These are phyloP conservation scores for Cyclopterus lumpus DNA, from an alignment of 2,797 vertebrate species.

Conservation along the genomic window DNA sequence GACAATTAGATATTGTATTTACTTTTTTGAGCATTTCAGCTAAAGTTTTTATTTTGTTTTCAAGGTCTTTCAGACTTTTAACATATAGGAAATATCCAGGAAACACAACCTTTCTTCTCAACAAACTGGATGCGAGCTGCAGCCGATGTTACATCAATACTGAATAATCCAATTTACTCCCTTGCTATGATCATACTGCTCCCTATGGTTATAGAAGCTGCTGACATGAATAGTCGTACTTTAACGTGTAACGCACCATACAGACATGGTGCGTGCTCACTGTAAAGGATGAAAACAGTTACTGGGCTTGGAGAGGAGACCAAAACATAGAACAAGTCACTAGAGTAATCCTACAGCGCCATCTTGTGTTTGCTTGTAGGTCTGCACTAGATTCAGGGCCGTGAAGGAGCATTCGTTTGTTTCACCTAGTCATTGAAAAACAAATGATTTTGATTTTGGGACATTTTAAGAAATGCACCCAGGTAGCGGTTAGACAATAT, in stretches of 20 bases:
- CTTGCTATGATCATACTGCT: neutral
- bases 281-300: slow-evolving; percentile 32
- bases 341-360: slow-evolving; percentile 50
- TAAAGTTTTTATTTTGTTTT: slow-evolving; percentile 5
- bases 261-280: slow-evolving; percentile 10
- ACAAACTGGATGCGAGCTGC: slow-evolving; percentile 17
- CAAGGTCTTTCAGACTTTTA: slow-evolving; percentile 5
- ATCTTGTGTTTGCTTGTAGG: slow-evolving; percentile 56
- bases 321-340: neutral
- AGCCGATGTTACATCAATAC: slow-evolving; percentile 8
- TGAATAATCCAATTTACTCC: slow-evolving; percentile 29
- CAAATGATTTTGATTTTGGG: too few species aligned
- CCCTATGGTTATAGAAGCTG: neutral
- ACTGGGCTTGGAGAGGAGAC: neutral
- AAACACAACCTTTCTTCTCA: neutral
- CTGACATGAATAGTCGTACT: slow-evolving; percentile 19
- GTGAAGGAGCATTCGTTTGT: neutral
- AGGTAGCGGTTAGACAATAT: neutral
- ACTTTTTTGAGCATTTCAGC: slow-evolving; percentile 17
- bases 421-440: neutral
- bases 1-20: slow-evolving; percentile 36
- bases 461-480: neutral
- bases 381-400: neutral
- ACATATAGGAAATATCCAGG: neutral
- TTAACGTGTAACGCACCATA: slow-evolving; percentile 22